Base-by-base conservation (phyloP, 2,113 vertebrate genomes). In the Pithys albifrons region DNA sequence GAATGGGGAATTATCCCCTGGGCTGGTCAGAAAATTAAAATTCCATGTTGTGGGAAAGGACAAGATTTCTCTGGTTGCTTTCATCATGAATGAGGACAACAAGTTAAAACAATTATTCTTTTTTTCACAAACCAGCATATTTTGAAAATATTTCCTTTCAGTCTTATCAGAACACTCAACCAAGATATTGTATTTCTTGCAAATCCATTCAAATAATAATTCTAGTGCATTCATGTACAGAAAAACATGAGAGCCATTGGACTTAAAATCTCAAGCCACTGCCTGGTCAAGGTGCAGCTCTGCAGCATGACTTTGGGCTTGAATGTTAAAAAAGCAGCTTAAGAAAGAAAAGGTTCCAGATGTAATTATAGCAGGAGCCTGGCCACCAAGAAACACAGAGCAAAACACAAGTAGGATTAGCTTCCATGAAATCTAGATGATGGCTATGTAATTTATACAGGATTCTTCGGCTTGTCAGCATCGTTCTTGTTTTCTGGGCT, bases 351-450 rank as follows among this genome's bases (percentile, higher is more conserved):
- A 90, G 20, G 54, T 18, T 95, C 51, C 73, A 91, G 90, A 66
- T 94, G 45, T 59, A 94, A 80, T 64, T 82, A 90, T 4, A 2
- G 49, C 84, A 93, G 61, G 46, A 85, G 64, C 24, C 82, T 79
- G 80, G 41, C 48, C 78, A 43, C 59, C 48, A 43, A 73, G 61
- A 85, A 88, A 88, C 85, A 91, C 39, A 61, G 80, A 83, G 66
- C 67, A 87, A 71, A 91, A 91, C 71, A 91, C 66, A 89, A 93
- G 92, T 39, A 70, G 59, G 94, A 96, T 96, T 92, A 96, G 71
- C 45, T 54, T 39, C 87, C 85, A 49, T 72, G 85, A 88, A 97
- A 94, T 90, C 82, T 71, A 67, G n/a, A 85, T 0, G 24, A 70
- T 0, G 16, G 29, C 79, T 72, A 19, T 87, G 76, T 83, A 95